Evolutionary conservation across 1,140 invertebrate genomes (phyloP), one percentile per base, ranked within the genome.

Genomic region (Oryctes rhinoceros): DNA sequence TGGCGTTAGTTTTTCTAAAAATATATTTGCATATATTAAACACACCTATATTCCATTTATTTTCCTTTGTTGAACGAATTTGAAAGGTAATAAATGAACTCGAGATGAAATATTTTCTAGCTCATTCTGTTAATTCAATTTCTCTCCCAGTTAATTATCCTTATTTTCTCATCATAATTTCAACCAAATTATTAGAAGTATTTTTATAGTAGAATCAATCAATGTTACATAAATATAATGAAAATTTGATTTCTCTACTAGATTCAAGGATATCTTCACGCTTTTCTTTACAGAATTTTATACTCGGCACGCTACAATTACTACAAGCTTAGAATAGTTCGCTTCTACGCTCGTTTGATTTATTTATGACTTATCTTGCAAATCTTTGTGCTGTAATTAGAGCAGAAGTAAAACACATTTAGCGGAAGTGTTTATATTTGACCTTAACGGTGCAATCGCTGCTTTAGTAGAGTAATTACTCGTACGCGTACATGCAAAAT

Each of bases 351-450:
- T 0, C n/a, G 53, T n/a, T 59, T 59, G 18, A 18, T 53, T 59
- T 59, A 59, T 59, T 59, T 59, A n/a, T 59, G 18, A 59, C n/a
- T n/a, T 18, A 59, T n/a, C 53, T n/a, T 18, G 4, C 18, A 59
- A 18, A 18, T 59, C 53, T 59, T 59, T 59, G n/a, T n/a, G 5
- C 53, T 59, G n/a, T 18, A 59, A 18, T 18, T 59, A n/a, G 15
- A 59, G 15, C 53, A 59, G 53, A 15, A 18, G 53, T 59, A 59
- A 59, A 59, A 59, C 18, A 59, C 53, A 59, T n/a, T 59, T 59
- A 59, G 18, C 53, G 53, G 53, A 59, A 59, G 18, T 59, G 18
- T 59, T 59, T 59, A 59, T 59, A 59, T 59, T 59, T 59, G 53
- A 59, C 53, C 15, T 59, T 59, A 59, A 59, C 53, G 53, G 53